Base-by-base conservation (phyloP, 2,888 invertebrate species). In the Notocelia uddmanniana region DNA sequence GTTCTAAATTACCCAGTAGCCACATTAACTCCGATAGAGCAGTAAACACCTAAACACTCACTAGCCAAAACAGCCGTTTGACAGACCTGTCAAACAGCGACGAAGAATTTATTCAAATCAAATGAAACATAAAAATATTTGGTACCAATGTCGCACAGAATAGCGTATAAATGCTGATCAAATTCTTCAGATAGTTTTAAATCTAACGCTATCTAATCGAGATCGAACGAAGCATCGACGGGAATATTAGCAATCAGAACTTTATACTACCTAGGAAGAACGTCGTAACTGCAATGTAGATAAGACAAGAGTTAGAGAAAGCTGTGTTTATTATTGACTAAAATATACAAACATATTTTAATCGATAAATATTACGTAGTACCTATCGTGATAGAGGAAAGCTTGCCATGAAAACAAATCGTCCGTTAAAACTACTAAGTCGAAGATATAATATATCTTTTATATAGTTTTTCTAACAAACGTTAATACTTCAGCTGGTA, bases 41-140 rank as follows among this genome's bases (percentile, higher is more conserved):
- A 63, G 34, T 63, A 63, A 64, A 64, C 52, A 23, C 37, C 26
- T 63, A 63, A 64, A 64, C 52, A 23, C 37, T 55, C 55, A 37
- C 34, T n/a, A 10, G 54, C 34, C 34, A 37, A n/a, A 37, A 15
- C 26, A 6, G 23, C 15, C 54, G 55, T 23, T 55, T 26, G 55
- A 55, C 31, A 26, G 19, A 26, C 58, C 37, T 52, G 52, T 41
- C 64, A 26, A 57, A 23, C 50, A 26, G 26, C 50, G 10, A 50
- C 57, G 31, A 52, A 60, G 67, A 67, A 71, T 71, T 67, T 71
- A 71, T 67, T 71, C 67, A 60, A 71, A 71, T 71, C 48, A 23
- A 64, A 67, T 59, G 45, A 54, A 48, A 71, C 59, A 66, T 59
- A 71, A 64, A 64, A 59, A 66, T 71, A 71, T 54, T 48, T 63